phyloP scores from a whole-genome alignment of 1,140 invertebrate species.

The Sweltsa coloradensis region DNA sequence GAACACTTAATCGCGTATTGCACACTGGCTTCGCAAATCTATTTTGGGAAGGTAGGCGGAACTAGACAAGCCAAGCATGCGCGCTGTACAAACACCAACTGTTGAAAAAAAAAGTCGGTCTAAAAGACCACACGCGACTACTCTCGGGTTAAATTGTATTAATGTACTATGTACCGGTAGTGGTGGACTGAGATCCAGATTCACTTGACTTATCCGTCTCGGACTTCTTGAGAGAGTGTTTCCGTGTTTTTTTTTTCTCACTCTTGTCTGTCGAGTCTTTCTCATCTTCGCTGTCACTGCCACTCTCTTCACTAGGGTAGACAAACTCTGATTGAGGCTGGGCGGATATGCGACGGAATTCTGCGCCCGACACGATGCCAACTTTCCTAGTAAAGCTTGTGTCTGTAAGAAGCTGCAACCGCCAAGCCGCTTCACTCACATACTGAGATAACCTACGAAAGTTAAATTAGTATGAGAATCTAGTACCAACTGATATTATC shows the following conservation, averaged over 20 bases:
- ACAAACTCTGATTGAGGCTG: neutral
- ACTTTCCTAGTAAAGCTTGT: neutral
- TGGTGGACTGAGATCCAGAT: slow-evolving; percentile 4
- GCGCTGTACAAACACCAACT: too few species aligned
- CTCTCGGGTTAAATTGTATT: too few species aligned
- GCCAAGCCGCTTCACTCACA: slow-evolving; percentile 9
- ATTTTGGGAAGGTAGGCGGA: too few species aligned
- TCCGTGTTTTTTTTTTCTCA: neutral
- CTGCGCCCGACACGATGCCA: neutral
- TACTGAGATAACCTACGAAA: neutral
- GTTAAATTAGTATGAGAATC: too few species aligned
- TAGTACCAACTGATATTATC: too few species aligned
- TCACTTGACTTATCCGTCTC: slow-evolving; percentile 5
- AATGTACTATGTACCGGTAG: neutral
- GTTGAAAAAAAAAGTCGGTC: too few species aligned
- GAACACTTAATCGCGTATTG: too few species aligned
- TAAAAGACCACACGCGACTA: too few species aligned
- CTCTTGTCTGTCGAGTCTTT: neutral
- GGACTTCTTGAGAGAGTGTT: too few species aligned
- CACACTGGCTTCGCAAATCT: too few species aligned
- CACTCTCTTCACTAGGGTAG: slow-evolving; percentile 2
- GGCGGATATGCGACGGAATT: neutral
- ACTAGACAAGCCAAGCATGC: too few species aligned
- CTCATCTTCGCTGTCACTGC: slow-evolving; percentile 4
- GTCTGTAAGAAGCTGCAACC: slow-evolving; percentile 6